These are phyloP conservation scores for Esox masquinongy DNA, from an alignment of 2,797 vertebrate species.

Conservation along the genomic window DNA sequence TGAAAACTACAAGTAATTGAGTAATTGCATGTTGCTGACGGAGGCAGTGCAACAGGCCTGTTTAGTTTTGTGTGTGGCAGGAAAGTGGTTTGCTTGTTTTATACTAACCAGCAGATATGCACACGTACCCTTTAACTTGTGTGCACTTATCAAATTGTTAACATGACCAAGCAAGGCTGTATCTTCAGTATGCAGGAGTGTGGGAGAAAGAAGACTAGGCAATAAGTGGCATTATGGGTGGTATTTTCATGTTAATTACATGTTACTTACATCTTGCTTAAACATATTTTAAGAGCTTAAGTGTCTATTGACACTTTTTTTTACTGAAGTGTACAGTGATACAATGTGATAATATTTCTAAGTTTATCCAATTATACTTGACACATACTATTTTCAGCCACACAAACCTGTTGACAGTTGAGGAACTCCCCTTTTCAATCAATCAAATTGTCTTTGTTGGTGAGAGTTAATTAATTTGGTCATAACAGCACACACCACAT, in stretches of 20 bases:
- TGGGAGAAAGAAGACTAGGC: conserved; percentile 34
- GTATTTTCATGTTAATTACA: conserved; percentile 18
- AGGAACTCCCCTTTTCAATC: background rate
- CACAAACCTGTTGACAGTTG: background rate
- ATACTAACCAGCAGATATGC: conserved; percentile 52
- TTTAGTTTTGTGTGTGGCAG: conserved; percentile 44
- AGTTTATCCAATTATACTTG: background rate
- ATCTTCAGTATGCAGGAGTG: conserved; percentile 34
- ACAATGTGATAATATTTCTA: background rate
- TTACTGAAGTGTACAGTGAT: background rate
- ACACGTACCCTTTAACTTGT: conserved; percentile 48
- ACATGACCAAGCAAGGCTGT: conserved; percentile 35
- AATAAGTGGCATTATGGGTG: conserved; percentile 12
- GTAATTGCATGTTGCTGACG: conserved; percentile 59
- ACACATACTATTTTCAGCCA: background rate
- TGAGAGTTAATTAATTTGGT: conserved; percentile 3
- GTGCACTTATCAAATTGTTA: conserved; percentile 56
- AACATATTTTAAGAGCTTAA: background rate
- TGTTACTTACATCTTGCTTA: background rate
- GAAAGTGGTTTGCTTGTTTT: conserved; percentile 52
- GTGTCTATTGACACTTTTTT: background rate
- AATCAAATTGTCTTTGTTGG: background rate
- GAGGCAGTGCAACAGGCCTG: conserved; percentile 27
- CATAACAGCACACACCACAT: conserved; percentile 10
- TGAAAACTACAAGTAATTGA: conserved; percentile 59